phyloP scores from a whole-genome alignment of 2,113 vertebrate genomes.

The Pyxicephalus adspersus region DNA sequence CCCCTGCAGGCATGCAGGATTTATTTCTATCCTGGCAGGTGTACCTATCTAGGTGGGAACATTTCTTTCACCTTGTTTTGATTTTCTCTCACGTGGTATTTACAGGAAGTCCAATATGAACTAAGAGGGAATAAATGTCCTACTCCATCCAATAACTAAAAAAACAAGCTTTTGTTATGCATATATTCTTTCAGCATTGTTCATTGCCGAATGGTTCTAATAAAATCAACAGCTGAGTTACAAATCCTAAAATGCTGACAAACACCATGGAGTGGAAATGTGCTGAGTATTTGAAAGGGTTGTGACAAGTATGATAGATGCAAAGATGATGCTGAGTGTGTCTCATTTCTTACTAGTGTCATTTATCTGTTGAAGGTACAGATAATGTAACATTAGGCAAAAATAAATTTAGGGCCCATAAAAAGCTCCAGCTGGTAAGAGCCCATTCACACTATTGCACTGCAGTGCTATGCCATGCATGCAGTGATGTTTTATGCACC shows the following conservation, averaged over 20 bases:
- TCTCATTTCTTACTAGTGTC: slow-evolving; percentile 30
- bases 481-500: too few relatives aligned
- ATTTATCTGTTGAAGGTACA: slow-evolving; percentile 29
- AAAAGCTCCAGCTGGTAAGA: not conserved
- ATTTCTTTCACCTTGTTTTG: too few relatives aligned
- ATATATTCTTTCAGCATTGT: slow-evolving; percentile 29
- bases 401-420: not conserved
- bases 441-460: too few relatives aligned
- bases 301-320: slow-evolving; percentile 45
- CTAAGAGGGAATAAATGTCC: too few relatives aligned
- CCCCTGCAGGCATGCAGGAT: too few relatives aligned
- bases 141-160: too few relatives aligned
- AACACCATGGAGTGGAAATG: slow-evolving; percentile 10
- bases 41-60: too few relatives aligned
- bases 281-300: slow-evolving; percentile 19
- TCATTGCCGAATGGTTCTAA: not conserved
- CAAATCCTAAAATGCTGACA: slow-evolving; percentile 39
- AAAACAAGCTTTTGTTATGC: too few relatives aligned
- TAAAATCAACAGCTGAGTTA: slow-evolving; percentile 10
- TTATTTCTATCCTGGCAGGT: too few relatives aligned
- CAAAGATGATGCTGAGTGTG: slow-evolving; percentile 14
- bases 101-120: too few relatives aligned
- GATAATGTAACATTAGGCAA: not conserved
- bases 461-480: too few relatives aligned
- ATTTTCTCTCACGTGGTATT: too few relatives aligned